phyloP scores from a whole-genome alignment of 2,888 invertebrate species.

The Acanthosoma haemorrhoidale region DNA sequence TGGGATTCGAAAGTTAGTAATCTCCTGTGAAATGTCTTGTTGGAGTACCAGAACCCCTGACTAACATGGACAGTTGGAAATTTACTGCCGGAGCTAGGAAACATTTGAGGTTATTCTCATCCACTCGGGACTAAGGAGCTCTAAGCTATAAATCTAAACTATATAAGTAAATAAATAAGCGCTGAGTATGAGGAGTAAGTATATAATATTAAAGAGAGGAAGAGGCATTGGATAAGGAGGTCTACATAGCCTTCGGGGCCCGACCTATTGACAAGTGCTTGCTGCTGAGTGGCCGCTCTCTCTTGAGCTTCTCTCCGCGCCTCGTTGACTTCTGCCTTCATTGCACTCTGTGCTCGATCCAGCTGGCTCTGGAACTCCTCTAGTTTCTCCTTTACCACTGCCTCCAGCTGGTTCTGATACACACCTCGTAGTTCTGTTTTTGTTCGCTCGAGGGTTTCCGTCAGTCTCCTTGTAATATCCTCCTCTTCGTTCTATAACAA shows the following conservation, averaged over 20 bases:
- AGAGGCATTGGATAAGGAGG: neutral
- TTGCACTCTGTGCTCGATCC: constrained; percentile 60
- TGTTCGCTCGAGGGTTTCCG: constrained; percentile 57
- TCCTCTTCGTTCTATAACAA: constrained; percentile 48
- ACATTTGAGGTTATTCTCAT: no score
- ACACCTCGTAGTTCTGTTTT: constrained; percentile 64
- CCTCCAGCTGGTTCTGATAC: constrained; percentile 76
- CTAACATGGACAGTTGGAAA: no score
- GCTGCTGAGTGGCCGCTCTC: constrained; percentile 31
- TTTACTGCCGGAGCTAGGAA: no score
- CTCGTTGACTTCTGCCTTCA: constrained; percentile 55
- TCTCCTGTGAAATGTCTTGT: no score
- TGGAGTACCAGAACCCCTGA: no score
- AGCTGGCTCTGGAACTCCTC: constrained; percentile 71
- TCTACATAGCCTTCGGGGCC: neutral
- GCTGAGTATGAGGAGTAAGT: neutral
- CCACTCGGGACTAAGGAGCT: no score
- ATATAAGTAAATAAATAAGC: neutral
- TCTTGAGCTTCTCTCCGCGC: constrained; percentile 42
- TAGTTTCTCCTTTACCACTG: constrained; percentile 67
- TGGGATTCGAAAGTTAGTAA: no score
- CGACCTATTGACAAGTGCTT: constrained; percentile 35
- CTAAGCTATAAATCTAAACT: neutral
- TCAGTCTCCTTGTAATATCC: constrained; percentile 46
- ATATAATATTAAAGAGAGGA: neutral